phyloP scores from a whole-genome alignment of 2,797 vertebrate species.

The Saxicola maurus region DNA sequence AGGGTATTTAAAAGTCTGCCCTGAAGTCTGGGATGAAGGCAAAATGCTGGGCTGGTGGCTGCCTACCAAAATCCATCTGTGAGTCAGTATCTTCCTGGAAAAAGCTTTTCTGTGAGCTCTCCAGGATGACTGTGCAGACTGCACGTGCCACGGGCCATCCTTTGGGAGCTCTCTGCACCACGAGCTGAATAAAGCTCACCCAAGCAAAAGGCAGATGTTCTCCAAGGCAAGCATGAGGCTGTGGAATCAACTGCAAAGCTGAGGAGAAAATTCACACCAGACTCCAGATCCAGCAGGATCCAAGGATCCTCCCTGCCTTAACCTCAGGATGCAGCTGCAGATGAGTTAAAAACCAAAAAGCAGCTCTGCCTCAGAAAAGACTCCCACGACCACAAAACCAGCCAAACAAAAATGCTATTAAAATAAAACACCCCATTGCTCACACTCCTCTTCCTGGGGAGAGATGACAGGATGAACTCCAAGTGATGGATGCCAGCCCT shows the following conservation, averaged over 20 bases:
- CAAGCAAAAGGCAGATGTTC: conserved; percentile 22
- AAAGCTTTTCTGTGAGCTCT: not conserved
- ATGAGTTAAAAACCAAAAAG: not conserved
- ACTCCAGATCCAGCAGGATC: not conserved
- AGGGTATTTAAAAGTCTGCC: not conserved
- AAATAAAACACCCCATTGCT: conserved; percentile 46
- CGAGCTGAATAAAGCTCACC: not conserved
- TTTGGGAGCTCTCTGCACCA: not conserved
- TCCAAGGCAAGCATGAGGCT: not conserved
- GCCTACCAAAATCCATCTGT: not conserved
- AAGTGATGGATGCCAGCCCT: not conserved
- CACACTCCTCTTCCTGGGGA: conserved; percentile 30
- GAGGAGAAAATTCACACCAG: not conserved
- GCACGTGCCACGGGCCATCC: not conserved
- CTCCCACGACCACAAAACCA: not conserved
- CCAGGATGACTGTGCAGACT: not conserved
- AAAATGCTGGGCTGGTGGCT: not conserved
- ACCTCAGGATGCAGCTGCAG: accelerated
- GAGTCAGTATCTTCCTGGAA: not conserved
- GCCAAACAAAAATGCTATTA: conserved; percentile 4
- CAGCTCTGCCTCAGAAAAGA: not conserved
- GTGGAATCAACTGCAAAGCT: not conserved
- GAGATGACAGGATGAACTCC: conserved; percentile 34
- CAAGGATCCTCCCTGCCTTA: not conserved
- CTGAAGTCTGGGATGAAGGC: not conserved